Conservation (phyloP, 2,888 invertebrate species). For the Parnassius orleans region DNA sequence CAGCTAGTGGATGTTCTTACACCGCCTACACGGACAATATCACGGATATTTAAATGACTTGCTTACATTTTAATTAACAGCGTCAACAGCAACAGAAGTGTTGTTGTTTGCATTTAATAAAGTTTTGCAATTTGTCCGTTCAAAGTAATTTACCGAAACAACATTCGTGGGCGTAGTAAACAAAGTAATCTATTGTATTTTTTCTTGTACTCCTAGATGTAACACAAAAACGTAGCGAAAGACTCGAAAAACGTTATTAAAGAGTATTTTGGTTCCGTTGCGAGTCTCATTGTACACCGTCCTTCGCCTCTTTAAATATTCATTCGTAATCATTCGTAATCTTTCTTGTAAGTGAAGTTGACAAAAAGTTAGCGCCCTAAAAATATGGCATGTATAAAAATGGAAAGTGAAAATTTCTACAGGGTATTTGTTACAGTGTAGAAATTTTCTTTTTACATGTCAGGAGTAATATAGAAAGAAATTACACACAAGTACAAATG, state of each 20-base stretch:
- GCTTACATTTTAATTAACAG: too few species aligned
- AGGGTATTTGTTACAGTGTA: too few species aligned
- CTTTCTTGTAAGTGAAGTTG: slow-evolving; percentile 16
- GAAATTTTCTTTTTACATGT: too few species aligned
- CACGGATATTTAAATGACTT: too few species aligned
- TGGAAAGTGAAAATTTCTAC: neutral
- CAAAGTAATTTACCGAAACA: slow-evolving; percentile 17
- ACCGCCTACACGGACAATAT: too few species aligned
- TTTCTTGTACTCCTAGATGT: slow-evolving; percentile 14
- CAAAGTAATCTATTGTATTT: slow-evolving; percentile 17
- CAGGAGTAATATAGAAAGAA: too few species aligned
- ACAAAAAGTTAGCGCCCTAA: slow-evolving; percentile 10
- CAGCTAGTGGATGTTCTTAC: too few species aligned
- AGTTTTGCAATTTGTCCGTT: slow-evolving; percentile 13
- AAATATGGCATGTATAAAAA: neutral
- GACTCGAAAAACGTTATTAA: slow-evolving; percentile 20
- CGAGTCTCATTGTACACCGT: slow-evolving; percentile 17
- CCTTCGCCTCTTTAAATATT: slow-evolving; percentile 18
- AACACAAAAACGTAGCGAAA: slow-evolving; percentile 7
- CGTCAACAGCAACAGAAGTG: too few species aligned
- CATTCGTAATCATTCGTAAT: slow-evolving; percentile 22
- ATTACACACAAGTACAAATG: too few species aligned
- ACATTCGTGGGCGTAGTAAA: slow-evolving; percentile 16
- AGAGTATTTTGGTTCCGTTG: slow-evolving; percentile 15
- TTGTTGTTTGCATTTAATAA: too few species aligned